phyloP scores from a whole-genome alignment of 2,888 invertebrate species.

The Sarcophaga carnaria region DNA sequence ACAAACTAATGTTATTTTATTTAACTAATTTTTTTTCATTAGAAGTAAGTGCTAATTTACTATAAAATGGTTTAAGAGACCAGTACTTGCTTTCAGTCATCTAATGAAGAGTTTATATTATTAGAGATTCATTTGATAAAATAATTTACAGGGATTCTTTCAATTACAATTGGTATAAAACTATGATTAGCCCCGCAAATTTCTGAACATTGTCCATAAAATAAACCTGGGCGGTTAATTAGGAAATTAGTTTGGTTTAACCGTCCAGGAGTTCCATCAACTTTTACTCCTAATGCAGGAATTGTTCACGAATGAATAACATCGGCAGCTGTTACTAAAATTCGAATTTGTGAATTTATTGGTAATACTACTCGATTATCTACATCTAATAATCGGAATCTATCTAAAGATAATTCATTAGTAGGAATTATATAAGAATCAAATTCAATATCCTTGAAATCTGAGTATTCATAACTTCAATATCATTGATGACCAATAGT shows the following conservation, averaged over 20 bases:
- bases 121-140: conserved; percentile 84
- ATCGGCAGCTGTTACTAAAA: conserved; percentile 85
- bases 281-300: conserved; percentile 85
- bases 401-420: conserved; percentile 79
- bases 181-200: conserved; percentile 91
- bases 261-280: conserved; percentile 86
- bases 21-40: conserved; percentile 84
- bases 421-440: conserved; percentile 85
- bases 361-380: conserved; percentile 85
- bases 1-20: conserved; percentile 85
- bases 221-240: conserved; percentile 86
- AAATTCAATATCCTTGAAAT: conserved; percentile 85
- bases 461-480: conserved; percentile 86
- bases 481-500: conserved; percentile 87
- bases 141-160: conserved; percentile 83
- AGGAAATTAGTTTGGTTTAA: conserved; percentile 86
- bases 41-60: conserved; percentile 86
- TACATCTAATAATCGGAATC: conserved; percentile 85
- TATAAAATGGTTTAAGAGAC: conserved; percentile 87
- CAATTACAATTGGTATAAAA: conserved; percentile 89
- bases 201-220: conserved; percentile 90
- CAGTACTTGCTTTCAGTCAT: conserved; percentile 87
- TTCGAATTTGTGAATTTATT: conserved; percentile 85
- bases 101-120: conserved; percentile 83
- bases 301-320: conserved; percentile 87